phyloP scores from a whole-genome alignment of 2,888 invertebrate genomes.

The Panzeria rudis region DNA sequence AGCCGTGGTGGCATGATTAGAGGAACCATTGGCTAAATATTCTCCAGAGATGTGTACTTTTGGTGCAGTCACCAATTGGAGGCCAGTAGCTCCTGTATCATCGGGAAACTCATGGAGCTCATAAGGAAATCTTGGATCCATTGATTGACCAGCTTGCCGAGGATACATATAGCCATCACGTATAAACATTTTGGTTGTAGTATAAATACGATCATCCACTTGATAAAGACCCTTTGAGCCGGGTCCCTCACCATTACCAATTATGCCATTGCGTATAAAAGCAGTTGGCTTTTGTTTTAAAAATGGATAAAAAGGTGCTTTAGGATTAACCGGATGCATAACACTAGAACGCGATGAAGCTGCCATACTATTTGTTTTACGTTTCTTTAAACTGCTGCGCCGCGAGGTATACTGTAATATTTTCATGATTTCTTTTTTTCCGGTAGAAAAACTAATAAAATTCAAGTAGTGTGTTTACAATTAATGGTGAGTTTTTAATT shows the following conservation, averaged over 20 bases:
- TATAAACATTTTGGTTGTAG: conserved; percentile 81
- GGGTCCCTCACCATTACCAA: conserved; percentile 79
- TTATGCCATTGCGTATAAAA: conserved; percentile 80
- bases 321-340: conserved; percentile 74
- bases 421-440: conserved; percentile 74
- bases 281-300: conserved; percentile 77
- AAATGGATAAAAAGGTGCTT: conserved; percentile 75
- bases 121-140: conserved; percentile 82
- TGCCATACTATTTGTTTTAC: conserved; percentile 75
- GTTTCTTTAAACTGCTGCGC: conserved; percentile 81
- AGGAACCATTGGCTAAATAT: conserved; percentile 77
- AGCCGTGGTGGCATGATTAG: conserved; percentile 59
- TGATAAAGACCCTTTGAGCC: conserved; percentile 80
- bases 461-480: neutral
- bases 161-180: conserved; percentile 83
- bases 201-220: conserved; percentile 82
- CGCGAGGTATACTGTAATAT: conserved; percentile 81
- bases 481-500: conserved; percentile 21
- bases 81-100: conserved; percentile 80
- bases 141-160: conserved; percentile 81
- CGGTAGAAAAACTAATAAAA: no score
- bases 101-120: conserved; percentile 82
- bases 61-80: conserved; percentile 79
- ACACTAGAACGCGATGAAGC: conserved; percentile 62
- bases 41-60: conserved; percentile 83